These are phyloP conservation scores for Poeciliopsis gracilis DNA, from an alignment of 2,797 vertebrate species.

Conservation along the genomic window DNA sequence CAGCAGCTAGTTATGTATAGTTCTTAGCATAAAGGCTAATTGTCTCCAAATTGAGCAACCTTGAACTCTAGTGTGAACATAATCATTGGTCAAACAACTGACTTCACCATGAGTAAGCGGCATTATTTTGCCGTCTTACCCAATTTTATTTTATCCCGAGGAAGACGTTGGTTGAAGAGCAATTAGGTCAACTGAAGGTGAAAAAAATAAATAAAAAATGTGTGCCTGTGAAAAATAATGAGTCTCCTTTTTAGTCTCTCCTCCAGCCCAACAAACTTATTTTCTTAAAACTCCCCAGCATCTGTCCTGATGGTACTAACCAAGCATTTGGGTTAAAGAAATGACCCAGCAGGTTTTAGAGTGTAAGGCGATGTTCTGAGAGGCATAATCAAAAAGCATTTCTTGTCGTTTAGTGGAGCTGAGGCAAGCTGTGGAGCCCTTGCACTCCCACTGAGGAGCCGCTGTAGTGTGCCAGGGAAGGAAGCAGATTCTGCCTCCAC, in stretches of 20 bases:
- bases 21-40: not conserved
- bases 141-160: not conserved
- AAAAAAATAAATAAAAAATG: not conserved
- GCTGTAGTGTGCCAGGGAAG: slow-evolving; percentile 60
- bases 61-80: not conserved
- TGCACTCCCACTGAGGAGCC: slow-evolving; percentile 68
- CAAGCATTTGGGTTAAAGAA: not conserved
- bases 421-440: slow-evolving; percentile 62
- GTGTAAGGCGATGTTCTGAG: slow-evolving; percentile 21
- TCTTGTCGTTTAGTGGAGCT: slow-evolving; percentile 46
- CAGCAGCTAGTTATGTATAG: not conserved
- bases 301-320: not conserved
- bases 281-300: not conserved
- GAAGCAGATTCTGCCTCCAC: slow-evolving; percentile 70
- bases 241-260: not conserved
- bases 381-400: slow-evolving; percentile 33
- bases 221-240: not conserved
- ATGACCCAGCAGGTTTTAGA: not conserved
- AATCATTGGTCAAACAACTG: not conserved
- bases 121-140: not conserved
- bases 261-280: not conserved
- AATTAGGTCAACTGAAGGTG: not conserved
- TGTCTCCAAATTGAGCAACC: not conserved
- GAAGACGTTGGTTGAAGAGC: not conserved
- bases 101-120: not conserved